Percentiles rank a stretch among this genome's conserved stretches.
Evolutionary conservation across 2,888 invertebrate species (phyloP).

Genomic region (Thelaira solivaga): DNA sequence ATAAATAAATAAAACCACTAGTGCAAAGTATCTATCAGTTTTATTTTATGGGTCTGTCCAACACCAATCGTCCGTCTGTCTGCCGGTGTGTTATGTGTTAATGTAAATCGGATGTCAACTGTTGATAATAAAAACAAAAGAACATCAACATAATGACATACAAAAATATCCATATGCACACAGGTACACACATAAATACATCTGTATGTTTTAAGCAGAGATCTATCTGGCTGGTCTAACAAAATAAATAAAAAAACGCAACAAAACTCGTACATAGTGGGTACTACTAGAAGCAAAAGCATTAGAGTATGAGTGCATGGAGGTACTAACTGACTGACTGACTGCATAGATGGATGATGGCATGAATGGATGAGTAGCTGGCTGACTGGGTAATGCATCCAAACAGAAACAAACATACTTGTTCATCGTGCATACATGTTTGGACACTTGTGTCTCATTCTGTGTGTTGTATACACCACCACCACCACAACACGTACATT

Average conservation of each 20-base stretch:
- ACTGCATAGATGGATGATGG: conserved; percentile 33
- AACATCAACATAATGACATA: conserved; percentile 8
- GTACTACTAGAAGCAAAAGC: not conserved
- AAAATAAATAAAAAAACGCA: too few relatives aligned
- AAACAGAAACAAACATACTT: not conserved
- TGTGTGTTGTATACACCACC: not conserved
- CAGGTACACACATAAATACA: not conserved
- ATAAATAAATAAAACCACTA: conserved; percentile 25
- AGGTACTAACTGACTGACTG: conserved; percentile 17
- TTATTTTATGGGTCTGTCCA: conserved; percentile 14
- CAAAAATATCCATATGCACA: too few relatives aligned
- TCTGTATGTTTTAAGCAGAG: conserved; percentile 22
- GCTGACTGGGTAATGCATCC: conserved; percentile 43
- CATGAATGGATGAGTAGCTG: conserved; percentile 44
- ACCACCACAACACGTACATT: not conserved
- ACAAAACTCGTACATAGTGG: too few relatives aligned
- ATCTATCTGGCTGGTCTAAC: conserved; percentile 38
- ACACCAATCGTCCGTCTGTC: not conserved
- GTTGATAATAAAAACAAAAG: conserved; percentile 26
- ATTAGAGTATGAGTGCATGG: conserved; percentile 19
- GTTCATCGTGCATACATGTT: not conserved
- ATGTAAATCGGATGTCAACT: conserved; percentile 76
- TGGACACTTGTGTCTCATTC: conserved; percentile 49
- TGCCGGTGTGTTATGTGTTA: conserved; percentile 64
- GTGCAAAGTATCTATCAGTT: conserved; percentile 31